Conservation (phyloP, 2,888 invertebrate genomes). For the Cabera pusaria region DNA sequence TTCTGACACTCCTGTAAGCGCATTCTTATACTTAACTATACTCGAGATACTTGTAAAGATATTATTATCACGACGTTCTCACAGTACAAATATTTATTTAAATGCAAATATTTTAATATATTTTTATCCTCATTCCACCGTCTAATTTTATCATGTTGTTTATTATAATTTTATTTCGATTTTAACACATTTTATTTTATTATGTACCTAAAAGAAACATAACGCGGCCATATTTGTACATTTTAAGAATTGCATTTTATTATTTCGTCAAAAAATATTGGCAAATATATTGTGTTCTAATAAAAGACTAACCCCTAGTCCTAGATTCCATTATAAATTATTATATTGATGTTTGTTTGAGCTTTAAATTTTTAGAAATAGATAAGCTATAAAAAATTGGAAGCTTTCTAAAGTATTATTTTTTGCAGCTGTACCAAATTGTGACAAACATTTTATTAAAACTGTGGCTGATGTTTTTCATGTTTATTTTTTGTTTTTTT, state of each 20-base stretch:
- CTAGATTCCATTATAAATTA: constrained; percentile 34
- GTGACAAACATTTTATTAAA: not conserved
- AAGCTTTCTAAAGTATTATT: constrained; percentile 9
- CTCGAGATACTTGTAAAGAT: too few species aligned
- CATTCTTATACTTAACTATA: too few species aligned
- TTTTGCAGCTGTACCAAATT: constrained; percentile 10
- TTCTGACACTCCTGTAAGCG: too few species aligned
- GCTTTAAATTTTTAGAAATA: constrained; percentile 13
- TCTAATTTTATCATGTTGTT: constrained; percentile 24
- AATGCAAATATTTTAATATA: constrained; percentile 24
- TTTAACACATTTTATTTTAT: constrained; percentile 20
- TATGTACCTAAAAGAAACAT: constrained; percentile 42
- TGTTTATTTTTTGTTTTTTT: too few species aligned
- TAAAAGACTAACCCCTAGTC: constrained; percentile 62
- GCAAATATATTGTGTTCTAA: constrained; percentile 26
- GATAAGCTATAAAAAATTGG: constrained; percentile 2
- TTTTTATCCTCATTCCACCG: constrained; percentile 31
- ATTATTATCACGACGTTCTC: too few species aligned
- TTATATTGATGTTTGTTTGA: constrained; percentile 24
- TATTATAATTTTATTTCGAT: constrained; percentile 22
- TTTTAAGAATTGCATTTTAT: constrained; percentile 31
- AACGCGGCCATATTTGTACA: constrained; percentile 52
- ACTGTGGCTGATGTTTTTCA: not conserved
- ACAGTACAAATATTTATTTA: constrained; percentile 33
- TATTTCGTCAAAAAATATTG: constrained; percentile 13